Conservation (phyloP, 2,113 vertebrate species). For the Alectura lathami region DNA sequence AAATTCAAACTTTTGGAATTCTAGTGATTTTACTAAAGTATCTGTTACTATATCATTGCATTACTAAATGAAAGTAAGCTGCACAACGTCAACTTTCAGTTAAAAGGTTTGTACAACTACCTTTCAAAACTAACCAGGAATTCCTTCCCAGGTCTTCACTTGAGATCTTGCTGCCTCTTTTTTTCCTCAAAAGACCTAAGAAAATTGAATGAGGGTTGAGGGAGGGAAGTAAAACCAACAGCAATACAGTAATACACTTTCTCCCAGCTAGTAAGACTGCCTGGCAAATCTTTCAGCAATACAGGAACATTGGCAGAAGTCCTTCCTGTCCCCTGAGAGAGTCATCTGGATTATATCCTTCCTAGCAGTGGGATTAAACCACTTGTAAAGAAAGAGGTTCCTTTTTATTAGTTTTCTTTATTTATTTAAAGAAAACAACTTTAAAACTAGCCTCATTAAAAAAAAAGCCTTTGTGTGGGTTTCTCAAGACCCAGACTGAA, state of each 20-base stretch:
- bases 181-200: background rate
- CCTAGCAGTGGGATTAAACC: slow-evolving; percentile 60
- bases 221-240: background rate
- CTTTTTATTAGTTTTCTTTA: slow-evolving; percentile 11
- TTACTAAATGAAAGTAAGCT: background rate
- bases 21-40: background rate
- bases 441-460: slow-evolving; percentile 18
- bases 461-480: slow-evolving; percentile 17
- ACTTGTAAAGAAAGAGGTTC: slow-evolving; percentile 62
- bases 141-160: background rate
- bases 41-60: background rate
- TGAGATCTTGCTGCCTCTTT: background rate
- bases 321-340: slow-evolving; percentile 16
- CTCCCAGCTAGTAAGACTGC: slow-evolving; percentile 40
- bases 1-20: background rate
- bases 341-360: slow-evolving; percentile 66
- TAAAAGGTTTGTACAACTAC: background rate
- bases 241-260: background rate
- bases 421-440: slow-evolving; percentile 19
- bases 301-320: slow-evolving; percentile 39
- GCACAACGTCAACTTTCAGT: background rate
- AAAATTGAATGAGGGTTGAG: background rate
- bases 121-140: background rate
- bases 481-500: slow-evolving; percentile 29
- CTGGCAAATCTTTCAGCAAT: slow-evolving; percentile 66